Base-by-base conservation (phyloP, 2,888 invertebrate genomes). In the Terebella lapidaria region DNA sequence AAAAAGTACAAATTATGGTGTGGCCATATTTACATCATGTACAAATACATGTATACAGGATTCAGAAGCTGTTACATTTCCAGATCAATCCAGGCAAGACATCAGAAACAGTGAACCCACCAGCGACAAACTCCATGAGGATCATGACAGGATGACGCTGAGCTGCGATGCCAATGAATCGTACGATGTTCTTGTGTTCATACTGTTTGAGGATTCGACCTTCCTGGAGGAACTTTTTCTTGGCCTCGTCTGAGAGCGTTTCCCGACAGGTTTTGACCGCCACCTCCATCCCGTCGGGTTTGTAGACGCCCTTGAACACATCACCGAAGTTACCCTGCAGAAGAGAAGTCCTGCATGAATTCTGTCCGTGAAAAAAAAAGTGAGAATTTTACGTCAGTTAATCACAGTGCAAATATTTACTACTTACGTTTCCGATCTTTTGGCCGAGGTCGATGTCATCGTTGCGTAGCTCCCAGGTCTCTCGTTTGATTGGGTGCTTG, bases 111-210 rank as follows among this genome's bases (percentile, higher is more conserved):
- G n/a, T n/a, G 42, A n/a, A 10, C 29, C 5, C 20, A 89, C 90
- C 90, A 70, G 90, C 88, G 52, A 95, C 95, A 64, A 94, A 85
- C 83, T 97, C 97, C 96, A 97, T 96, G 30, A 97, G 94, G 74
- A 97, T 95, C 94, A 96, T 95, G 60, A 97, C 94, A 0, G 97
- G 97, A 74, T 95, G 94, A 76, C 94, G 92, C 81, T 95, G 95
- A 65, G 95, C 95, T 72, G 95, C 96, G 71, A 97, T 95, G 28
- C 97, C 97, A 71, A 95, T 94, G 45, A 97, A 86, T 75, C 92
- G 88, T 42, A 96, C 96, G 67, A 96, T 92, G 82, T 96, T 96
- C 0, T 93, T 92, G 81, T 96, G 96, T 80, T 94, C 91, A 80
- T 96, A 96, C 80, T 94, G 94, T 79, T 95, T 94, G 18, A 96